Percentiles rank a stretch among this genome's conserved stretches.
These are phyloP conservation scores for Antennarius striatus DNA, from an alignment of 2,113 vertebrate species.

Conservation along the genomic window DNA sequence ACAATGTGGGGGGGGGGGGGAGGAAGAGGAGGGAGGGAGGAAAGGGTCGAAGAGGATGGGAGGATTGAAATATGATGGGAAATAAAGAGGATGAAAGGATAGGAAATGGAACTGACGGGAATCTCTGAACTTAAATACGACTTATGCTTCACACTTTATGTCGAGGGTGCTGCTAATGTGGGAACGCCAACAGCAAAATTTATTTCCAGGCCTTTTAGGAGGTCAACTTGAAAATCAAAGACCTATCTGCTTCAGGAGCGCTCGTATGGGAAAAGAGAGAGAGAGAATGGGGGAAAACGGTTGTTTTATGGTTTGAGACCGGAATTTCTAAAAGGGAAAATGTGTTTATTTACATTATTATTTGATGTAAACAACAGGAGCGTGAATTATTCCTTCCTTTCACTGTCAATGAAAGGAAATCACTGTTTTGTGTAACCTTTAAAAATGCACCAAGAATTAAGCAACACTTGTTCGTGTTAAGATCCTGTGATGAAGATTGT, in stretches of 20 bases:
- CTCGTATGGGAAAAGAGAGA: constrained; percentile 25
- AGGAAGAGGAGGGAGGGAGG: neutral
- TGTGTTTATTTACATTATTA: too few species aligned
- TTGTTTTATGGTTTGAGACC: constrained; percentile 26
- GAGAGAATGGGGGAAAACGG: constrained; percentile 14
- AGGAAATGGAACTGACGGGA: constrained; percentile 9
- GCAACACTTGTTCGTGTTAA: too few species aligned
- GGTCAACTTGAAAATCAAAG: constrained; percentile 50
- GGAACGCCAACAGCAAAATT: constrained; percentile 15
- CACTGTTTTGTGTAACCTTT: too few species aligned
- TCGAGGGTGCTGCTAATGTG: constrained; percentile 31
- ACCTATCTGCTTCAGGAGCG: constrained; percentile 44
- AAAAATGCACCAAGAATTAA: too few species aligned
- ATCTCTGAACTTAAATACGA: constrained; percentile 3
- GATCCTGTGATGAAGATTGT: too few species aligned
- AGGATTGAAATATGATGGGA: constrained; percentile 19
- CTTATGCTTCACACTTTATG: neutral
- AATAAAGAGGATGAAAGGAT: constrained; percentile 21
- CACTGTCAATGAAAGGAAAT: too few species aligned
- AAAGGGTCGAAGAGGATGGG: neutral
- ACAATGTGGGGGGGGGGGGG: constrained; percentile 4
- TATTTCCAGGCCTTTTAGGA: constrained; percentile 50
- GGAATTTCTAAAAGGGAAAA: constrained; percentile 19
- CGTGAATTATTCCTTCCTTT: too few species aligned
- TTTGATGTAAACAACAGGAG: too few species aligned